A percentile compares a stretch with the other conserved stretches of the same genome.
phyloP scores from a whole-genome alignment of 2,797 vertebrate species.

The Macroramphosus scolopax region DNA sequence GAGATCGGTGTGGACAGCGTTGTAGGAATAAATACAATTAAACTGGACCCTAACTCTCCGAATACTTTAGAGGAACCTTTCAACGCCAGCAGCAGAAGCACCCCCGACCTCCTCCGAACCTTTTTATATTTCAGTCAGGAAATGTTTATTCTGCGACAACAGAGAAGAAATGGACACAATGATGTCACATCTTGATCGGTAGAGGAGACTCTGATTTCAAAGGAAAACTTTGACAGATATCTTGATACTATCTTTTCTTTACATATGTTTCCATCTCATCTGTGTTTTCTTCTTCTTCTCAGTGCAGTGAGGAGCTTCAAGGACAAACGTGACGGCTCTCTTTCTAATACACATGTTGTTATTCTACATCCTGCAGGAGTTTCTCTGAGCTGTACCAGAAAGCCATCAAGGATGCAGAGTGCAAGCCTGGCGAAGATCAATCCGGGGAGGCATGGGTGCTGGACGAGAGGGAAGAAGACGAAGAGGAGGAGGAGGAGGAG shows the following conservation, averaged over 20 bases:
- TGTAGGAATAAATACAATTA: conserved; percentile 17
- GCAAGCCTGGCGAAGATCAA: conserved; percentile 76
- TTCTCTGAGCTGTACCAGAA: conserved; percentile 90
- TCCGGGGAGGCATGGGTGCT: conserved; percentile 81
- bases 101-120: too few species aligned
- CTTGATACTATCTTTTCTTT: too few species aligned
- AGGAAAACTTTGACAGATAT: too few species aligned
- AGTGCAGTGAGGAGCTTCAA: neutral
- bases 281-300: too few species aligned
- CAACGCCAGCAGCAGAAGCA: conserved; percentile 14
- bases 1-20: conserved; percentile 14
- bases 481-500: conserved; percentile 39
- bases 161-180: conserved; percentile 31
- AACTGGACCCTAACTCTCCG: conserved; percentile 15
- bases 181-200: conserved; percentile 15
- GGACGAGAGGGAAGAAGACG: conserved; percentile 73
- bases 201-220: conserved; percentile 1
- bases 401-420: conserved; percentile 85
- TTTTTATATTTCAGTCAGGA: too few species aligned
- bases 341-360: neutral
- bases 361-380: conserved; percentile 75
- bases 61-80: conserved; percentile 5
- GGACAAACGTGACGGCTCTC: conserved; percentile 22
- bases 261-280: too few species aligned
- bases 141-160: too few species aligned